Evolutionary conservation across 2,113 vertebrate species (phyloP).

Genomic region (Nothoprocta pentlandii): DNA sequence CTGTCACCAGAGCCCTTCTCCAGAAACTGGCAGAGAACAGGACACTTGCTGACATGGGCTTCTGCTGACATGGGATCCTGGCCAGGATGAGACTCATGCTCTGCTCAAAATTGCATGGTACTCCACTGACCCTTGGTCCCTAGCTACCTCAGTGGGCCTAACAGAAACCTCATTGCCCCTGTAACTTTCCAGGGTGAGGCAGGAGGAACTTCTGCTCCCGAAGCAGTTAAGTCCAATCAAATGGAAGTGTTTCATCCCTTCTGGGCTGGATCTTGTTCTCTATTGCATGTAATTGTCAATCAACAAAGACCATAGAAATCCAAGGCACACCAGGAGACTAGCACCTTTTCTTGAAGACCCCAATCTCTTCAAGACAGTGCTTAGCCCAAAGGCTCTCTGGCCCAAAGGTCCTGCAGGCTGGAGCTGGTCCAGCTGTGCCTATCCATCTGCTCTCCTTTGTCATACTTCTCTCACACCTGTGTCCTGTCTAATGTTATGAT

Average conservation of each 20-base stretch:
- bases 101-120: fast-evolving
- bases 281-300: fast-evolving
- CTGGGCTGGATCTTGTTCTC: fast-evolving
- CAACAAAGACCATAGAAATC: not conserved
- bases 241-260: not conserved
- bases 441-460: not conserved
- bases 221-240: fast-evolving
- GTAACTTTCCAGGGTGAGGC: not conserved
- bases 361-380: fast-evolving
- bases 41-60: not conserved
- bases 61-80: too few relatives aligned
- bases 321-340: not conserved
- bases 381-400: not conserved
- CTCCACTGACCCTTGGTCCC: not conserved
- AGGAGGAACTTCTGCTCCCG: not conserved
- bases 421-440: not conserved
- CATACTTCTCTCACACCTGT: not conserved
- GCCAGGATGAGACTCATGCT: not conserved
- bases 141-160: not conserved
- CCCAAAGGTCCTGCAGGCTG: not conserved
- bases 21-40: not conserved
- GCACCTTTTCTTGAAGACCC: not conserved
- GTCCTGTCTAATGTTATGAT: fast-evolving
- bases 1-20: too few relatives aligned
- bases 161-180: not conserved